Evolutionary conservation across 1,140 invertebrate species (phyloP).

Genomic region (Popillia japonica): DNA sequence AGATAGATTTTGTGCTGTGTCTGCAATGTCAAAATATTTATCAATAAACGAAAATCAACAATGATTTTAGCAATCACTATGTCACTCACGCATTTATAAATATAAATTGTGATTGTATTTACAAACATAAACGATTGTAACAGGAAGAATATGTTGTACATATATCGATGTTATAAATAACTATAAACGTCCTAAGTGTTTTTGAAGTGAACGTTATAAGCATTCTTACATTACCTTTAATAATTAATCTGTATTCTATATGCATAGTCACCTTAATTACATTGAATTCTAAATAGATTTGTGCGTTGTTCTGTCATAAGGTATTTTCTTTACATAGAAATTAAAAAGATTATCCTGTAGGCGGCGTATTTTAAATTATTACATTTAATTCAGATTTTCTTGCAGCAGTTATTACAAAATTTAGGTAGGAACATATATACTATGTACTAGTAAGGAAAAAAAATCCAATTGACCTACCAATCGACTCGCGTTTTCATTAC

Average conservation of each 20-base stretch:
- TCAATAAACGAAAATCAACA: too few species aligned
- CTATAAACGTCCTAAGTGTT: background rate
- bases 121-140: background rate
- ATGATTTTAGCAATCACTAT: too few species aligned
- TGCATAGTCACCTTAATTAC: background rate
- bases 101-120: background rate
- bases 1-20: background rate
- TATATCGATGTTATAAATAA: background rate
- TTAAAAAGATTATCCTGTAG: too few species aligned
- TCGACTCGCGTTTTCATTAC: too few species aligned
- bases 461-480: too few species aligned
- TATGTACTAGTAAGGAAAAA: too few species aligned
- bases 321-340: too few species aligned
- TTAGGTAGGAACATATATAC: too few species aligned
- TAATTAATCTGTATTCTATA: background rate
- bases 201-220: background rate
- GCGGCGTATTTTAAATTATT: too few species aligned
- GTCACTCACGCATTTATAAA: background rate
- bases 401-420: too few species aligned
- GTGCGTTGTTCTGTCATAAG: background rate
- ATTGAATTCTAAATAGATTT: constrained; percentile 8
- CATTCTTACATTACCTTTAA: background rate
- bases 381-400: too few species aligned
- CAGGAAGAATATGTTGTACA: background rate
- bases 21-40: background rate